These are phyloP conservation scores for Margaritifera margaritifera DNA, from an alignment of 2,888 invertebrate species.

Conservation along the genomic window DNA sequence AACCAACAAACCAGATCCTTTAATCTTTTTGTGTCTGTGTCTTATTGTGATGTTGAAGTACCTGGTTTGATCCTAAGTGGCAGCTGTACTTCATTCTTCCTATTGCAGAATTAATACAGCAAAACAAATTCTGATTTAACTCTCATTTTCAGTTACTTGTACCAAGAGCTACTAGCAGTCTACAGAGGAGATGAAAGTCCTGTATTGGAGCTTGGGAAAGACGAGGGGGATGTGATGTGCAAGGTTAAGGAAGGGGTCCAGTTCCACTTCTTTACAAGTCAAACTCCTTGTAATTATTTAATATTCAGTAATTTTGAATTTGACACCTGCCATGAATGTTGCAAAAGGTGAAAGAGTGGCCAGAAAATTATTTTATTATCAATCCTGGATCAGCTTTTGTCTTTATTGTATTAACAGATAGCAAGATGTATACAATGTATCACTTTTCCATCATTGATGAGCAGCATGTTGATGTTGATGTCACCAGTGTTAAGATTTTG, in stretches of 20 bases:
- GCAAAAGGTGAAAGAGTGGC: not conserved
- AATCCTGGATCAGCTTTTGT: too few species aligned
- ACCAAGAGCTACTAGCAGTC: slow-evolving; percentile 46
- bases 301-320: not conserved
- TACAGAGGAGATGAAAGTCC: slow-evolving; percentile 41
- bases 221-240: slow-evolving; percentile 33
- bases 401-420: too few species aligned
- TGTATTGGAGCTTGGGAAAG: slow-evolving; percentile 38
- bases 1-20: too few species aligned
- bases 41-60: too few species aligned
- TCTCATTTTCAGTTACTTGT: slow-evolving; percentile 53
- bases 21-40: too few species aligned
- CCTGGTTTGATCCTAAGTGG: too few species aligned
- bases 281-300: slow-evolving; percentile 82
- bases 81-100: not conserved
- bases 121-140: not conserved
- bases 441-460: too few species aligned
- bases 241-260: slow-evolving; percentile 77
- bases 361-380: too few species aligned
- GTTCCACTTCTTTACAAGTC: slow-evolving; percentile 90
- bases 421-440: too few species aligned
- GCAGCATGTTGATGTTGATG: too few species aligned
- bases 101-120: not conserved
- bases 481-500: too few species aligned
- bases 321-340: not conserved